Conservation (phyloP, 2,797 vertebrate genomes). For the Limnodromus scolopaceus region DNA sequence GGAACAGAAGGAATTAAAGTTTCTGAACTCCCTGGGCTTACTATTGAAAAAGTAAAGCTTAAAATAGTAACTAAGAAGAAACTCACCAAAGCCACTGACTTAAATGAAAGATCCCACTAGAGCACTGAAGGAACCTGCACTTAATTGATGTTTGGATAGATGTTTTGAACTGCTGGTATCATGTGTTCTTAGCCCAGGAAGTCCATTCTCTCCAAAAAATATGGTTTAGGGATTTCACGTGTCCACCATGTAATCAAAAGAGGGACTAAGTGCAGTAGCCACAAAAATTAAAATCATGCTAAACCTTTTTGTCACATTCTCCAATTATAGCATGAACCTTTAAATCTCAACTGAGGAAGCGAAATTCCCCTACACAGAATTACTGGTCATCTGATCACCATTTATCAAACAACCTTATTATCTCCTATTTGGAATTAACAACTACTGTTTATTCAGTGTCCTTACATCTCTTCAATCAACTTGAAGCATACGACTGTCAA, state of each 20-base stretch:
- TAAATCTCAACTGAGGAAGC: not conserved
- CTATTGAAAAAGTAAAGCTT: not conserved
- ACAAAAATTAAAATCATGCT: not conserved
- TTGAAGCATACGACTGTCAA: not conserved
- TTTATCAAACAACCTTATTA: not conserved
- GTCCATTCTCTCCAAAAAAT: not conserved
- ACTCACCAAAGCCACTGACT: not conserved
- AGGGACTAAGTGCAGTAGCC: not conserved
- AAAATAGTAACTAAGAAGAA: not conserved
- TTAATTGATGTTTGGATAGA: not conserved
- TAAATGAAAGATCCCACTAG: not conserved
- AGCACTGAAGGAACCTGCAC: not conserved
- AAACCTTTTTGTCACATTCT: not conserved
- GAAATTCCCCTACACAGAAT: not conserved
- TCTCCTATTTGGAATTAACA: not conserved
- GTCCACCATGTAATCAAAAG: not conserved
- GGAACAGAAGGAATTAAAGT: not conserved
- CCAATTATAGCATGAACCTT: not conserved
- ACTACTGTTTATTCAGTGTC: not conserved
- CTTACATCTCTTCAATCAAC: not conserved
- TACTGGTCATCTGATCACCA: not conserved
- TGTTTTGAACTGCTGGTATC: not conserved
- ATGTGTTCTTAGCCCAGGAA: not conserved
- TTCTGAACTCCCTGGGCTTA: not conserved
- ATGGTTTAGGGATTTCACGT: not conserved